Conservation (phyloP, 2,113 vertebrate species). For the Mus spicilegus region DNA sequence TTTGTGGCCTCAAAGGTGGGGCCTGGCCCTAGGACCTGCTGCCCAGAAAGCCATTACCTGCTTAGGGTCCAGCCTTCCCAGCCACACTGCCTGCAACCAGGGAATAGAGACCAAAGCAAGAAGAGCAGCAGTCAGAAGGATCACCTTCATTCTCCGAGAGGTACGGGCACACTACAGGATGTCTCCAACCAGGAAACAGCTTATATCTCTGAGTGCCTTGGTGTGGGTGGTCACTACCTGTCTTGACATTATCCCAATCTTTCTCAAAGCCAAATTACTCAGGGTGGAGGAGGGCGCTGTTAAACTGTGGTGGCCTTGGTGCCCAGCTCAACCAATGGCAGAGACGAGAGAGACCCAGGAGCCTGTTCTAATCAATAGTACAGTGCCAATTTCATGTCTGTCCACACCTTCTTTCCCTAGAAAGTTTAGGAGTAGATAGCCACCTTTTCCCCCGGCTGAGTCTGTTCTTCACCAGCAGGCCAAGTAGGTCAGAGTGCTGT, state of each 20-base stretch:
- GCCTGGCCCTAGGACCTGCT: not conserved
- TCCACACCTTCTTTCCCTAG: not conserved
- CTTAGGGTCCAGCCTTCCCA: slow-evolving; percentile 65
- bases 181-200: accelerated
- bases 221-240: not conserved
- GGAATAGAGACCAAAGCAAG: not conserved
- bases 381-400: accelerated
- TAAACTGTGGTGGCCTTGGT: accelerated
- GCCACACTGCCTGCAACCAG: not conserved
- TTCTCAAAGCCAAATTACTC: not conserved
- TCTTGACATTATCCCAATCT: not conserved
- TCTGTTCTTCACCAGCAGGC: slow-evolving; percentile 90
- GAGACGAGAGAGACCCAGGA: no score
- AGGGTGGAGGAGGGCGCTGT: not conserved
- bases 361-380: no score
- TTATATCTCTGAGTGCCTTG: not conserved
- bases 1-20: not conserved
- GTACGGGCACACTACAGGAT: accelerated
- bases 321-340: accelerated
- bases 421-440: not conserved
- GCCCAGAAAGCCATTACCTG: not conserved
- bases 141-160: not conserved
- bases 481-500: slow-evolving; percentile 81
- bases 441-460: accelerated
- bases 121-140: not conserved